Percentiles rank a stretch among this genome's conserved stretches.
These are phyloP conservation scores for Sphaerophoria rueppellii DNA, from an alignment of 2,888 invertebrate genomes.

Conservation along the genomic window DNA sequence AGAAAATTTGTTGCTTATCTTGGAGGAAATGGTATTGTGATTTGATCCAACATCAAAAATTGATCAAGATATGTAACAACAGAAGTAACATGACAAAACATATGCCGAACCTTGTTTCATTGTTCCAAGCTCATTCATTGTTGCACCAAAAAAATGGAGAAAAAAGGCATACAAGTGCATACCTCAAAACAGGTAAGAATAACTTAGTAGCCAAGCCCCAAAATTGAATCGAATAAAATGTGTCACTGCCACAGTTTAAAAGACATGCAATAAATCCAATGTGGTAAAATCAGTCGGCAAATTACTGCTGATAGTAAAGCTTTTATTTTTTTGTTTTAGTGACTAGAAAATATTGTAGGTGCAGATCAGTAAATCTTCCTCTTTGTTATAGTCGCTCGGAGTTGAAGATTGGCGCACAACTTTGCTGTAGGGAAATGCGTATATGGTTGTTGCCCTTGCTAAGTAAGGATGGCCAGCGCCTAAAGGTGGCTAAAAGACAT, in stretches of 20 bases:
- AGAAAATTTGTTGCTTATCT: background rate
- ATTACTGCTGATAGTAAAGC: constrained; percentile 22
- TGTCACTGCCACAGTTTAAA: constrained; percentile 27
- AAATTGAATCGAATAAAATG: constrained; percentile 32
- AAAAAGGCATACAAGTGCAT: background rate
- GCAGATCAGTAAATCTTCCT: too few species aligned
- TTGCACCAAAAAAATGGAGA: background rate
- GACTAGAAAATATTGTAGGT: too few species aligned
- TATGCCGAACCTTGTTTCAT: constrained; percentile 22
- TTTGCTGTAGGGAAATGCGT: too few species aligned
- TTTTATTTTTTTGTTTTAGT: constrained; percentile 2
- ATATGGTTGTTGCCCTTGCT: too few species aligned
- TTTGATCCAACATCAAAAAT: background rate
- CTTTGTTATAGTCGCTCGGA: too few species aligned
- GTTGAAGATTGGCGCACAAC: too few species aligned
- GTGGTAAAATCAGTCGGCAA: constrained; percentile 52
- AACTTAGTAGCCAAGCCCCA: constrained; percentile 41
- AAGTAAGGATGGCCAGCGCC: too few species aligned
- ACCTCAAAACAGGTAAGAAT: constrained; percentile 17
- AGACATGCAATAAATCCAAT: constrained; percentile 47
- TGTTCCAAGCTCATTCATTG: background rate
- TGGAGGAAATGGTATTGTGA: background rate
- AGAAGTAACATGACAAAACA: constrained; percentile 14
- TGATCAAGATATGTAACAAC: constrained; percentile 16
- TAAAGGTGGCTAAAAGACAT: too few species aligned